Evolutionary conservation across 2,113 vertebrate species (phyloP), one percentile per base, ranked within the genome.

Genomic region (Coryphaenoides rupestris): DNA sequence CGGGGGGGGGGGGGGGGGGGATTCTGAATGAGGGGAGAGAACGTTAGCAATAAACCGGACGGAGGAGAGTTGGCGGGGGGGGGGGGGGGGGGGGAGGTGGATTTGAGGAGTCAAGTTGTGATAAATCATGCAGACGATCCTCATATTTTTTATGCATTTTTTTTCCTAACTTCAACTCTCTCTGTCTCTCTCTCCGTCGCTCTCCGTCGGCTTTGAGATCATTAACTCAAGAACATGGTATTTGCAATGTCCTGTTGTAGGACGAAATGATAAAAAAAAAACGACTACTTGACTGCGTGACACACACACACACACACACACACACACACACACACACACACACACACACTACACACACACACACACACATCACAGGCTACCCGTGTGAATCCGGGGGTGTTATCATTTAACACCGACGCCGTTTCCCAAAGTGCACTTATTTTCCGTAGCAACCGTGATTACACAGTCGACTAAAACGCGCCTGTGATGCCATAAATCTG

Each of bases 171-270:
- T 40, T 12, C 13, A 2, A 10, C 13, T 40, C 33, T 5, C 33
- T 40, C 33, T 40, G 7, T 40, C 33, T 10, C 33, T 40, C 13
- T 9, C 33, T 40, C 5, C 13, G 13, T 40, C 13, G 68, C 56
- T 55, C 64, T 70, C 70, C n/a, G n/a, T 66, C 49, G 58, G 72
- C 78, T 63, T 58, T 59, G 50, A 78, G 52, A 80, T 33, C 65
- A 66, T 24, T 57, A 69, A 76, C 72, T 79, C 72, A 83, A 77
- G 73, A 78, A 71, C 49, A 52, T 70, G 45, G 73, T 67, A 64
- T 85, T 73, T 71, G 55, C 74, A 52, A 68, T 68, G 84, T 86
- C 82, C 81, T 87, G 72, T 67, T 64, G 49, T 55, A 80, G 74
- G 77, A 84, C 73, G 73, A 78, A 73, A 26, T 10, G 17, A 22